Evolutionary conservation across 2,113 vertebrate species (phyloP).

Genomic region (Falco punctatus): DNA sequence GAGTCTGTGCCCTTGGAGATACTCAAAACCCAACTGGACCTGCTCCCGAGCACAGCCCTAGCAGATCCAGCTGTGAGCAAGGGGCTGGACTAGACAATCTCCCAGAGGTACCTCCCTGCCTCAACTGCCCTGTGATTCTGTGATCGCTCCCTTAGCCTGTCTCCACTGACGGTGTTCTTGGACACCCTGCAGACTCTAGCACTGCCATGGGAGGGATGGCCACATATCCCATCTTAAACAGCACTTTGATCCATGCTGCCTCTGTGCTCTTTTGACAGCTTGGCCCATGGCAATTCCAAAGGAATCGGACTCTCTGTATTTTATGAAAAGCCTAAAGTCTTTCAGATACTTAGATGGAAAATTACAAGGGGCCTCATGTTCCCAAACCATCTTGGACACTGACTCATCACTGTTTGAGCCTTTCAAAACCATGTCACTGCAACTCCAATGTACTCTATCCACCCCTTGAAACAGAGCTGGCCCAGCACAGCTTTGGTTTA

Average conservation of each 20-base stretch:
- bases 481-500: background rate
- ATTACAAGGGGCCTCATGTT: background rate
- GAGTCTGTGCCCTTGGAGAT: background rate
- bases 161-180: background rate
- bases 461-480: background rate
- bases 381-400: background rate
- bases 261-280: background rate
- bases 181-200: background rate
- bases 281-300: background rate
- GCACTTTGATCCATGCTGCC: background rate
- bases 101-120: background rate
- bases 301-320: background rate
- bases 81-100: background rate
- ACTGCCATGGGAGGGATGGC: background rate
- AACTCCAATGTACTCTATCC: background rate
- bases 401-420: background rate
- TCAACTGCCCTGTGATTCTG: background rate
- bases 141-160: background rate
- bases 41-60: background rate
- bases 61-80: background rate
- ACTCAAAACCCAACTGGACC: background rate
- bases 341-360: constrained; percentile 2
- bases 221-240: background rate
- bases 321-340: background rate
- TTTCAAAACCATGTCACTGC: background rate